These are phyloP conservation scores for Dastarcus helophoroides DNA, from an alignment of 2,888 invertebrate genomes.

Conservation along the genomic window DNA sequence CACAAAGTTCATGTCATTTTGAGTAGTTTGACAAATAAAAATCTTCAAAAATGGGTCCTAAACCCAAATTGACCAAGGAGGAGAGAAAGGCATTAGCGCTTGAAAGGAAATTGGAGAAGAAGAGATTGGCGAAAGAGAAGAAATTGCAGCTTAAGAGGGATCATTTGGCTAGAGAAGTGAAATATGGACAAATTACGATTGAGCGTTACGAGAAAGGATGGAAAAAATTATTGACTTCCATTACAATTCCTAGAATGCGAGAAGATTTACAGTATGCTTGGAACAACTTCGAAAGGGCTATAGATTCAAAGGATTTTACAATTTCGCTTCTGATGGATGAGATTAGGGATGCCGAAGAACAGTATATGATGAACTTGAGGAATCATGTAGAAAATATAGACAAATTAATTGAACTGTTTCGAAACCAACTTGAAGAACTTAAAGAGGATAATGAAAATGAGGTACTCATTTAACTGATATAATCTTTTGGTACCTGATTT, in stretches of 20 bases:
- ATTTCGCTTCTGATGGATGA: conserved; percentile 35
- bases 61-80: too few relatives aligned
- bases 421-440: conserved; percentile 28
- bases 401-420: conserved; percentile 28
- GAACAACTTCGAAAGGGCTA: conserved; percentile 36
- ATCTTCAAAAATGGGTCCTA: too few relatives aligned
- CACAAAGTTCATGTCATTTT: too few relatives aligned
- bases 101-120: too few relatives aligned
- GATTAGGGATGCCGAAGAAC: conserved; percentile 32
- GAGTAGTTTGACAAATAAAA: too few relatives aligned
- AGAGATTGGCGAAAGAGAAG: too few relatives aligned
- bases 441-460: conserved; percentile 25
- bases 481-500: too few relatives aligned
- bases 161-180: too few relatives aligned
- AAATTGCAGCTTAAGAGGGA: too few relatives aligned
- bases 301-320: conserved; percentile 38
- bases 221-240: conserved; percentile 33
- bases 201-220: conserved; percentile 29
- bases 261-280: conserved; percentile 35
- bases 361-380: conserved; percentile 31
- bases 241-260: conserved; percentile 33
- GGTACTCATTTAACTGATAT: too few relatives aligned
- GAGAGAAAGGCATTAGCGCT: too few relatives aligned
- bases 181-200: conserved; percentile 24
- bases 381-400: conserved; percentile 34